phyloP scores from a whole-genome alignment of 2,797 vertebrate genomes.

The Oryzias dopingdopingensis region DNA sequence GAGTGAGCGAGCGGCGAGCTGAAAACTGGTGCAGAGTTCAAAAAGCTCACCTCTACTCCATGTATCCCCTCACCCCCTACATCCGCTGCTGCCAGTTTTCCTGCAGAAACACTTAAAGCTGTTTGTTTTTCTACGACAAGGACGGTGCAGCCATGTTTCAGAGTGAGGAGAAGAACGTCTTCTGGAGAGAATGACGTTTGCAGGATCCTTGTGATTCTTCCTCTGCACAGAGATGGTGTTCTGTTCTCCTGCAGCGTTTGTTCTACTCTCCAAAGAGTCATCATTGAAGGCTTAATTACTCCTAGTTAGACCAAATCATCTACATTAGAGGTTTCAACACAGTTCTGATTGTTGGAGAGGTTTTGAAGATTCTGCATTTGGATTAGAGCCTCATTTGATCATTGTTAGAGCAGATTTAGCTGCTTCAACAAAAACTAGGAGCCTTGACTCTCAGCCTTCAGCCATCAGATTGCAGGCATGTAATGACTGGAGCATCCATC shows the following conservation, averaged over 20 bases:
- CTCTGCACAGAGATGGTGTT: constrained; percentile 36
- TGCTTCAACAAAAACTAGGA: neutral
- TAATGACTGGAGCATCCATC: no score
- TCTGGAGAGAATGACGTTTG: constrained; percentile 65
- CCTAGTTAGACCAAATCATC: constrained; percentile 33
- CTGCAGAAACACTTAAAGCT: constrained; percentile 29
- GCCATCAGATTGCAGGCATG: no score
- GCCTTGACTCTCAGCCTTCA: neutral
- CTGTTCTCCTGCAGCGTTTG: constrained; percentile 23
- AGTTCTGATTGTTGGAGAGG: constrained; percentile 13
- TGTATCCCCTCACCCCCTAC: constrained; percentile 8
- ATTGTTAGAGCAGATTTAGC: constrained; percentile 1
- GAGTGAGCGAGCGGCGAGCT: constrained; percentile 1
- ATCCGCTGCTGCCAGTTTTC: constrained; percentile 14
- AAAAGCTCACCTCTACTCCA: constrained; percentile 48
- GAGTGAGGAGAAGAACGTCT: constrained; percentile 38
- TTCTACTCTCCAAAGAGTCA: constrained; percentile 18
- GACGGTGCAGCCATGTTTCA: constrained; percentile 25
- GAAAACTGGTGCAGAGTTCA: constrained; percentile 50
- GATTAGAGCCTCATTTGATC: neutral
- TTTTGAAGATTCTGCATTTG: constrained; percentile 3
- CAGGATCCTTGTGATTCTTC: constrained; percentile 53
- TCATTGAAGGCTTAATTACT: constrained; percentile 43
- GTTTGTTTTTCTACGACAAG: constrained; percentile 10
- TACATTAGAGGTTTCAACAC: constrained; percentile 24